Evolutionary conservation across 2,113 vertebrate species (phyloP).

Genomic region (Mustela nigripes): DNA sequence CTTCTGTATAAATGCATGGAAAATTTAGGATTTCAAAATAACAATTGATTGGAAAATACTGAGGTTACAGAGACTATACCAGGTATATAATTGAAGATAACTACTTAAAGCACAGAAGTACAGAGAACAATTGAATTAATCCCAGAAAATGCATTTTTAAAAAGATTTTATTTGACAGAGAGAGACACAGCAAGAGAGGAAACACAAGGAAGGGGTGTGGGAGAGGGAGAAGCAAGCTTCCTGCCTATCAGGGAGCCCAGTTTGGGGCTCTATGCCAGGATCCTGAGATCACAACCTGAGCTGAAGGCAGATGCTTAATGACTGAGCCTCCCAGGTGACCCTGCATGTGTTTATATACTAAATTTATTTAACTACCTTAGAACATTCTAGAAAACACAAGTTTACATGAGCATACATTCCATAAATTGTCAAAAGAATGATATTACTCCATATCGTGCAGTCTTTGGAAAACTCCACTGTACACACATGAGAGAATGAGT

Average conservation of each 20-base stretch:
- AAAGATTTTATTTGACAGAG: too few relatives aligned
- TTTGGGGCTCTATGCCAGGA: too few relatives aligned
- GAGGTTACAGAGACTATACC: neutral
- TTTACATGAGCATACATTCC: neutral
- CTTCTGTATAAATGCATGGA: neutral
- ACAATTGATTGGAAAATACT: neutral
- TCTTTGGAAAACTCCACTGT: neutral
- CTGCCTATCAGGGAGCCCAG: too few relatives aligned
- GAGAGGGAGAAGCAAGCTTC: too few relatives aligned
- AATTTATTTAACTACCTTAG: neutral
- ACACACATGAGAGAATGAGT: neutral
- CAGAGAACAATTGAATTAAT: neutral
- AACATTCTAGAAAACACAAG: conserved; percentile 50
- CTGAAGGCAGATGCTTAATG: too few relatives aligned
- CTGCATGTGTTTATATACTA: neutral
- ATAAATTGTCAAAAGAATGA: neutral
- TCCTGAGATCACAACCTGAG: too few relatives aligned
- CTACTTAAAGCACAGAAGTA: neutral
- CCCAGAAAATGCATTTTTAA: neutral
- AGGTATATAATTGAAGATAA: neutral
- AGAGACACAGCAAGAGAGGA: too few relatives aligned
- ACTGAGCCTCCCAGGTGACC: too few relatives aligned
- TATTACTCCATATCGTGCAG: neutral
- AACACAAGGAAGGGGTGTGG: too few relatives aligned
- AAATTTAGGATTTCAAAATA: neutral